phyloP scores from a whole-genome alignment of 2,113 vertebrate genomes.

The Ptilorrhoa leucosticta region DNA sequence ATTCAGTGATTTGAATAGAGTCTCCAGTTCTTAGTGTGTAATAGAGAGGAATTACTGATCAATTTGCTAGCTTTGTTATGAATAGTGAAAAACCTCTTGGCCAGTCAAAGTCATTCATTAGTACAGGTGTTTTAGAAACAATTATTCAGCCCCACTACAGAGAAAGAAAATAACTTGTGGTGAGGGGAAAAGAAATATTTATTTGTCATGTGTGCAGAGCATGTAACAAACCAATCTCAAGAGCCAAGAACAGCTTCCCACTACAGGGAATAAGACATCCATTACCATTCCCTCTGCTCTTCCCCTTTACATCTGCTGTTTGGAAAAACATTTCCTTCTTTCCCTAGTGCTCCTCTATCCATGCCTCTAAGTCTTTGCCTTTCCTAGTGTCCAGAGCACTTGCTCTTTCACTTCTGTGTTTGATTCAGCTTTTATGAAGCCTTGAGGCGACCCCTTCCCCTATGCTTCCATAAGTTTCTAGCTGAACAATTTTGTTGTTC shows the following conservation, averaged over 20 bases:
- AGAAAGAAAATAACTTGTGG: neutral
- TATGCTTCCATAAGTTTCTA: neutral
- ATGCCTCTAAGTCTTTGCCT: neutral
- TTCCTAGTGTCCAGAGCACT: neutral
- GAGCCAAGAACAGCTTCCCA: neutral
- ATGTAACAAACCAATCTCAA: neutral
- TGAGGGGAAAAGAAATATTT: neutral
- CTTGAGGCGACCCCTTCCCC: neutral
- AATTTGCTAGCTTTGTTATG: neutral
- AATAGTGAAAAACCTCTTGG: neutral
- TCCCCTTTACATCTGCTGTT: neutral
- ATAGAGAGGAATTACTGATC: neutral
- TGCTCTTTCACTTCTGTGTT: neutral
- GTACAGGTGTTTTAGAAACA: neutral
- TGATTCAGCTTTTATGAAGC: neutral
- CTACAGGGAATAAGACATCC: neutral
- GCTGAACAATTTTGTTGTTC: neutral
- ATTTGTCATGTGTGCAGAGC: neutral
- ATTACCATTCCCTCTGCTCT: neutral
- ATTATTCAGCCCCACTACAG: neutral
- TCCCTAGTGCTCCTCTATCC: neutral
- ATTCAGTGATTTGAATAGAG: neutral
- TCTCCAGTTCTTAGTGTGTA: neutral
- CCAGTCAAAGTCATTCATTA: neutral
- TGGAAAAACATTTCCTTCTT: neutral